Conservation (phyloP, 2,888 invertebrate genomes). For the Epinotia demarniana region DNA sequence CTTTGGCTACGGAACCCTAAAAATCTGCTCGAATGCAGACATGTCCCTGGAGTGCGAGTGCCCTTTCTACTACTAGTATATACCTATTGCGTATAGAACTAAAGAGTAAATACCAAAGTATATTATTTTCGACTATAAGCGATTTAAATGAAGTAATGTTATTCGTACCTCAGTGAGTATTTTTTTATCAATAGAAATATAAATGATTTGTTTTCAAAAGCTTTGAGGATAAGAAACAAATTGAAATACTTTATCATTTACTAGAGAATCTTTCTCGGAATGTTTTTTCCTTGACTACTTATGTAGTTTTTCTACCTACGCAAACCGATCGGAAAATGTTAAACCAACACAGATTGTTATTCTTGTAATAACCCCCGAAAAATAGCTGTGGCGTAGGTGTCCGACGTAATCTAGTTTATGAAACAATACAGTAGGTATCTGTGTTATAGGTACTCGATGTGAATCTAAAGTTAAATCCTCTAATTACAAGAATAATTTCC, state of each 20-base stretch:
- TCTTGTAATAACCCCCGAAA: neutral
- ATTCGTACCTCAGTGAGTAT: neutral
- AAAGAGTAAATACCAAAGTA: neutral
- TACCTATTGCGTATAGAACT: too few relatives aligned
- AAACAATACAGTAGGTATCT: too few relatives aligned
- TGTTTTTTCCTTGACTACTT: neutral
- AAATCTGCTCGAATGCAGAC: too few relatives aligned
- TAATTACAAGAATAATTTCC: too few relatives aligned
- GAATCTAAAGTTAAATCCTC: too few relatives aligned
- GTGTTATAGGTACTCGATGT: too few relatives aligned
- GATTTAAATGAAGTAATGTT: neutral
- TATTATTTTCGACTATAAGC: neutral
- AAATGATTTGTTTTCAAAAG: neutral
- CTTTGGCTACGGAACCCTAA: too few relatives aligned
- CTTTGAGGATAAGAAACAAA: neutral
- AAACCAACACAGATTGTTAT: neutral
- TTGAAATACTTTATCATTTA: neutral
- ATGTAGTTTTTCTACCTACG: neutral
- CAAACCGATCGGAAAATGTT: neutral
- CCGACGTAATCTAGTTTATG: too few relatives aligned
- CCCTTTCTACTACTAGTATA: too few relatives aligned
- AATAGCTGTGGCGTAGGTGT: neutral
- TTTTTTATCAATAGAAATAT: conserved; percentile 3
- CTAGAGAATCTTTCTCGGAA: neutral
- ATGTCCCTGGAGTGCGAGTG: too few relatives aligned